Percentiles rank a stretch among this genome's conserved stretches.
Evolutionary conservation across 2,888 invertebrate species (phyloP).

Genomic region (Campopleginae sp.): DNA sequence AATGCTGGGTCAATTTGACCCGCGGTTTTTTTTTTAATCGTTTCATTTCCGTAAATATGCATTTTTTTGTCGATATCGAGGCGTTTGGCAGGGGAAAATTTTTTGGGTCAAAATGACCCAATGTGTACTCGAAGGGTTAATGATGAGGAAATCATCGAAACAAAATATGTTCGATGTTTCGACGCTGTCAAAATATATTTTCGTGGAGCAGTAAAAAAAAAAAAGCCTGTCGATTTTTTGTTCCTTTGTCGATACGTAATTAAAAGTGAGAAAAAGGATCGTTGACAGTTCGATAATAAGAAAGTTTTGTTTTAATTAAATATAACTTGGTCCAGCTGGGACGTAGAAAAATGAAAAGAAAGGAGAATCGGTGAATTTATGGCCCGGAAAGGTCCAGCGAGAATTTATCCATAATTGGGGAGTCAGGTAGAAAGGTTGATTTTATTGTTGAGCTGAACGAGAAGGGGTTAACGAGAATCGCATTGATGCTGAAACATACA

Average conservation of each 20-base stretch:
- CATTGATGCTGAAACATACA: not conserved
- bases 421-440: conserved; percentile 35
- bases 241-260: not conserved
- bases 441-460: conserved; percentile 37
- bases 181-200: too few relatives aligned
- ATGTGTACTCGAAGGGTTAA: too few relatives aligned
- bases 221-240: not conserved
- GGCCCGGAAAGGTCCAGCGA: conserved; percentile 20
- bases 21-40: too few relatives aligned
- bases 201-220: not conserved
- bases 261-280: not conserved
- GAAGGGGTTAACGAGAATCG: conserved; percentile 33
- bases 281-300: not conserved
- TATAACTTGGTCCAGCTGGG: not conserved
- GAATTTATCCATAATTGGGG: conserved; percentile 31
- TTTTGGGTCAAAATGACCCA: too few relatives aligned
- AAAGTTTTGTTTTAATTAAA: conserved; percentile 4
- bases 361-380: not conserved
- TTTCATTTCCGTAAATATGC: too few relatives aligned
- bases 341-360: not conserved
- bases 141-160: too few relatives aligned
- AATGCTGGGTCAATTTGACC: too few relatives aligned
- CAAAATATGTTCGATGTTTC: too few relatives aligned
- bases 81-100: too few relatives aligned
- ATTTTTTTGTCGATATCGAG: too few relatives aligned